Conservation (phyloP, 2,888 invertebrate genomes). For the Tubulanus polymorphus region DNA sequence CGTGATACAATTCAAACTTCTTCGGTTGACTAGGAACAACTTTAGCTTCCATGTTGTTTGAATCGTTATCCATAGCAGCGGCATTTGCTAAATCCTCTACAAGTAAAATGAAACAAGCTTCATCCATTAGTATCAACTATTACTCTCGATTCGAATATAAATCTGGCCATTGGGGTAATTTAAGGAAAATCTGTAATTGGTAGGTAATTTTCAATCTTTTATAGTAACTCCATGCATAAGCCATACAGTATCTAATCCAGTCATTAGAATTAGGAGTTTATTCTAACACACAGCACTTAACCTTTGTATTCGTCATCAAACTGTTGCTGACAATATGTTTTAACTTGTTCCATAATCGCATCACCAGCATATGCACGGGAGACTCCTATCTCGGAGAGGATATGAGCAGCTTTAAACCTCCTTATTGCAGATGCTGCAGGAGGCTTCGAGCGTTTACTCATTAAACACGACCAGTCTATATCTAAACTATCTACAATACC, state of each 20-base stretch:
- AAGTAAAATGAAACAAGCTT: too few relatives aligned
- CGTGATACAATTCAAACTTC: constrained; percentile 29
- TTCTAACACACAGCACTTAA: too few relatives aligned
- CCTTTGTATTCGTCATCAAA: constrained; percentile 27
- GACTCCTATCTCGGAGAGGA: constrained; percentile 76
- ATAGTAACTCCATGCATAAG: too few relatives aligned
- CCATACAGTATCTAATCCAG: too few relatives aligned
- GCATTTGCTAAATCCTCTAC: not conserved
- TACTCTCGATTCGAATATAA: too few relatives aligned
- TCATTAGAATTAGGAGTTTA: too few relatives aligned
- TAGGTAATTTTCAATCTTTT: too few relatives aligned
- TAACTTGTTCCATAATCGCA: constrained; percentile 57
- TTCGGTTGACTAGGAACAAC: too few relatives aligned
- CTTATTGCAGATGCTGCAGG: constrained; percentile 63
- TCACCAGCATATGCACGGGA: constrained; percentile 75
- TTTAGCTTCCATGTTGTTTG: not conserved
- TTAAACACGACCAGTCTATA: constrained; percentile 88
- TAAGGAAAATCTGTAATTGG: too few relatives aligned
- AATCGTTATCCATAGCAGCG: not conserved
- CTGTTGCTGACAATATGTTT: constrained; percentile 33
- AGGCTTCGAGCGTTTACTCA: constrained; percentile 44
- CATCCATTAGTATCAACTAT: too few relatives aligned
- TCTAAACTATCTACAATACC: constrained; percentile 86
- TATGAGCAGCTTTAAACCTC: constrained; percentile 75
- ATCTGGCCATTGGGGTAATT: too few relatives aligned